Evolutionary conservation across 2,113 vertebrate species (phyloP), one percentile per base, ranked within the genome.

Genomic region (Numida meleagris): DNA sequence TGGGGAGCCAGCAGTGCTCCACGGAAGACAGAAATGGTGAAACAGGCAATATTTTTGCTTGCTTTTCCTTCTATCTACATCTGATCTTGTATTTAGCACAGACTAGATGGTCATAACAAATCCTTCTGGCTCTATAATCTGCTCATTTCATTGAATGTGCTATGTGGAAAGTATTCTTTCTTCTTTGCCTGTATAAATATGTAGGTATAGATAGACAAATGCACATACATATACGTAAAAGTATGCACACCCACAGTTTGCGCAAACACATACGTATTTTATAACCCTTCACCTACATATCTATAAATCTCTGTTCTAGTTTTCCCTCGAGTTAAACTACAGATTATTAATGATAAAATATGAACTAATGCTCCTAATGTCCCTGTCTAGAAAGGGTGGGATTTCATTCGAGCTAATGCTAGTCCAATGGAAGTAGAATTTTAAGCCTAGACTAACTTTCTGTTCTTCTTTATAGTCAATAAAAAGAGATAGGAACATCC

Each of bases 271-370:
- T 21, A 34, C 29, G 59, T 9, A 2, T 79, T 94, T 79, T 40
- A 40, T 17, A 55, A 84, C 50, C 90, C 46, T 67, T 94, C 80
- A 38, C 79, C 51, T 71, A n/a, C 14, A 21, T 67, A 42, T 18
- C 82, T 4, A 81, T 81, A 92, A 88, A 94, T 88, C 80, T 90
- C 88, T 62, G 6, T 4, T 75, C 7, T 19, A 17, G 24, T 74
- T 72, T 50, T 51, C 73, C 86, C 61, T 12, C 0, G 82, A 87
- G 67, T 50, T 80, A 38, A 81, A 45, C 45, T 86, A 34, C 68
- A 81, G 77, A 82, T 63, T 79, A 12, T 51, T 88, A 8, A n/a
- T 65, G 90, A 81, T 58, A 88, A 86, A 92, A 75, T 40, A 86
- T 14, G 59, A 93, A 71, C 51, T 83, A 38, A 65, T 5, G 45